Conservation (phyloP, 2,888 invertebrate species). For the Hedychridium roseum region DNA sequence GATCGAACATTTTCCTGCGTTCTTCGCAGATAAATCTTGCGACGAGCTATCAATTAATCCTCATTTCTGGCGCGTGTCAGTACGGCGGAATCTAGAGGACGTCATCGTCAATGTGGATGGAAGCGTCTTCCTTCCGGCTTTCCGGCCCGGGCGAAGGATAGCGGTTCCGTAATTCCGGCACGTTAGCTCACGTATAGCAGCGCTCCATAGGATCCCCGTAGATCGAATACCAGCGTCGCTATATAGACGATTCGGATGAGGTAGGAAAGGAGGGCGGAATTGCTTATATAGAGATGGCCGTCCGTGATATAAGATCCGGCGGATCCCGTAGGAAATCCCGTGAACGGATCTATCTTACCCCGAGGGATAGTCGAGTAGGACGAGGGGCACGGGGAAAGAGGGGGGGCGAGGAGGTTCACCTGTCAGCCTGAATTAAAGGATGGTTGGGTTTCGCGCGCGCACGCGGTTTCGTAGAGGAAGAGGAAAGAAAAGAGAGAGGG, state of each 20-base stretch:
- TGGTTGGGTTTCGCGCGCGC: conserved; percentile 56
- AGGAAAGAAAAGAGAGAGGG: no score
- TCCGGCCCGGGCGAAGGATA: no score
- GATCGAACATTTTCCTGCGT: no score
- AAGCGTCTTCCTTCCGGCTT: no score
- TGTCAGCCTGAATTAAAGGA: conserved; percentile 70
- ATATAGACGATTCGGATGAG: conserved; percentile 35
- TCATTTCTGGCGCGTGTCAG: no score
- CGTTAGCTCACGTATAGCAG: conserved; percentile 22
- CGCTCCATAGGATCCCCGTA: conserved; percentile 35
- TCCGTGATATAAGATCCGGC: conserved; percentile 62
- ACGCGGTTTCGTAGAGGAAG: no score
- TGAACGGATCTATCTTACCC: conserved; percentile 64
- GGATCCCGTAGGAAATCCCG: conserved; percentile 64
- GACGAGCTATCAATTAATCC: no score
- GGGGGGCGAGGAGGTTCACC: conserved; percentile 62
- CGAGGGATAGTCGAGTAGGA: conserved; percentile 55
- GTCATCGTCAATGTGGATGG: no score
- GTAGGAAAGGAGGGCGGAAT: conserved; percentile 40
- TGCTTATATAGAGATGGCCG: conserved; percentile 62
- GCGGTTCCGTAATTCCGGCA: conserved; percentile 27
- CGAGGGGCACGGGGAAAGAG: conserved; percentile 38
- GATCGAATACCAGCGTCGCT: conserved; percentile 34
- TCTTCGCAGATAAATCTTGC: no score
- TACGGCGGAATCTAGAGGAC: no score